Percentiles rank a stretch among this genome's conserved stretches.
phyloP scores from a whole-genome alignment of 2,113 vertebrate species.

The Nymphicus hollandicus region DNA sequence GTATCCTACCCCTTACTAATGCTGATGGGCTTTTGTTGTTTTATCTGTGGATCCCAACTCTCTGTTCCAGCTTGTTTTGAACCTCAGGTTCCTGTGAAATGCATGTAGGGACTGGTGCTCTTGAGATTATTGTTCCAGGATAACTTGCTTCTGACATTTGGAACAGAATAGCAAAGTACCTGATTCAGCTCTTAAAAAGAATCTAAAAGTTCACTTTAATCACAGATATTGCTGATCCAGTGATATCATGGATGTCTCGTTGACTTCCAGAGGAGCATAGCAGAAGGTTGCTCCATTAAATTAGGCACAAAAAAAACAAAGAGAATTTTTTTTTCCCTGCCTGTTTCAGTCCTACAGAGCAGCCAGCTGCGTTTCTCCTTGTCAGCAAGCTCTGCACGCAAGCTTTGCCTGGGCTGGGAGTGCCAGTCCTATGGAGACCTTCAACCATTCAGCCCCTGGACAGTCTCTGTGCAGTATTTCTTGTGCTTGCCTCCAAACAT shows the following conservation, averaged over 20 bases:
- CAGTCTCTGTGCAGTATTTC: background rate
- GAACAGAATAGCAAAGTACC: background rate
- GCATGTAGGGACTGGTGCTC: background rate
- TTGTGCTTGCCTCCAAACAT: background rate
- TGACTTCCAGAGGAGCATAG: background rate
- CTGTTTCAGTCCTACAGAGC: background rate
- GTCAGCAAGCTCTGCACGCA: background rate
- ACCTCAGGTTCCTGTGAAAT: background rate
- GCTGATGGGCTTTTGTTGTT: background rate
- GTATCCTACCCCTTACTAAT: background rate
- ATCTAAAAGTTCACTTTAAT: background rate
- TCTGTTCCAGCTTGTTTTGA: background rate
- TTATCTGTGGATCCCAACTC: background rate
- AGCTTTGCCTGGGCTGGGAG: background rate
- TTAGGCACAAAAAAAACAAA: background rate
- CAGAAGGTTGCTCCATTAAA: slow-evolving; percentile 22
- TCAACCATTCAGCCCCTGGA: background rate
- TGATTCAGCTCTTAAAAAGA: slow-evolving; percentile 13
- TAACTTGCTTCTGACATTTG: background rate
- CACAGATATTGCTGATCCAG: background rate
- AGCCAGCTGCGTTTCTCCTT: background rate
- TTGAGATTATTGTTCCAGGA: background rate
- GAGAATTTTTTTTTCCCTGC: background rate
- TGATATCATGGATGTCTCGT: background rate
- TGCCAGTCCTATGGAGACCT: background rate